These are phyloP conservation scores for Macaca fascicularis DNA, from an alignment of 2,113 vertebrate genomes.

Conservation along the genomic window T2T-MFA8v1.1 NC_088386.1:19133501-19134000, in stretches of 20 bases:
- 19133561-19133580: not conserved
- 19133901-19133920: not conserved
- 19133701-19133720: slow-evolving; percentile 63
- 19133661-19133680: slow-evolving; percentile 58
- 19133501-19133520: not conserved
- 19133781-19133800: slow-evolving; percentile 68
- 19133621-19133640: slow-evolving; percentile 50
- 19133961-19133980: not conserved
- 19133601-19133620: slow-evolving; percentile 34
- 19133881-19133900: not conserved
- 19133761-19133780: slow-evolving; percentile 73
- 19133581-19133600: not conserved
- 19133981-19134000: not conserved
- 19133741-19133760: slow-evolving; percentile 63
- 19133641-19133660: slow-evolving; percentile 61
- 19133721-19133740: slow-evolving; percentile 58
- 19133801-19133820: slow-evolving; percentile 60
- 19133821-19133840: slow-evolving; percentile 71
- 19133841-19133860: not conserved
- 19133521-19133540: not conserved
- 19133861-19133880: slow-evolving; percentile 23
- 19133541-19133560: not conserved
- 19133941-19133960: not conserved
- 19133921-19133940: not conserved
- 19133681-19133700: slow-evolving; percentile 62